Conservation (phyloP, 2,797 vertebrate genomes). For the Gastrophryne carolinensis region DNA sequence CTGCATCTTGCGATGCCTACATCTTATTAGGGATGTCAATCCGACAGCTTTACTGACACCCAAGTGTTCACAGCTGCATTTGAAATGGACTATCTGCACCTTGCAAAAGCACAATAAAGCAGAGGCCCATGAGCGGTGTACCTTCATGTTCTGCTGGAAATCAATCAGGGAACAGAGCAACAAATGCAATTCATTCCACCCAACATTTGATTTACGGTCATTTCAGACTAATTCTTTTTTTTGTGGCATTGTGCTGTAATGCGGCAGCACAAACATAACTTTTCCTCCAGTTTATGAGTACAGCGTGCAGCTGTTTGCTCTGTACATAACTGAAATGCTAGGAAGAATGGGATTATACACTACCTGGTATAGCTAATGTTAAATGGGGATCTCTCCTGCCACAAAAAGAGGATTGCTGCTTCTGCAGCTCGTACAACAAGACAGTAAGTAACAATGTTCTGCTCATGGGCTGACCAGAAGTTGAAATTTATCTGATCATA, state of each 20-base stretch:
- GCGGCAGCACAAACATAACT: background rate
- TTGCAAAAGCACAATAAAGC: too few species aligned
- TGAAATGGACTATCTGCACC: too few species aligned
- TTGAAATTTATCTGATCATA: too few species aligned
- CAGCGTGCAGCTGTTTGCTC: slow-evolving; percentile 17
- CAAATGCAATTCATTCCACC: background rate
- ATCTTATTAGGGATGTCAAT: too few species aligned
- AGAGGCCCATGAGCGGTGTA: too few species aligned
- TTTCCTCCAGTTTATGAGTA: slow-evolving; percentile 6
- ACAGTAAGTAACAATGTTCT: too few species aligned
- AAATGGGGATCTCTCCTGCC: background rate
- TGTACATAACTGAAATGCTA: slow-evolving; percentile 31
- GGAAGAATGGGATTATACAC: background rate
- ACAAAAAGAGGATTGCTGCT: background rate
- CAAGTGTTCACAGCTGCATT: too few species aligned
- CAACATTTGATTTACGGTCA: background rate
- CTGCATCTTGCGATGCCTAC: too few species aligned
- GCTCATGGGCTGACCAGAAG: too few species aligned
- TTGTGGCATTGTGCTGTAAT: slow-evolving; percentile 13
- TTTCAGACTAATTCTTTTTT: background rate
- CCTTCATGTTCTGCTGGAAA: background rate
- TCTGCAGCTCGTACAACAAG: too few species aligned
- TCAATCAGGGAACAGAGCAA: slow-evolving; percentile 13
- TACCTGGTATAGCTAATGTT: background rate
- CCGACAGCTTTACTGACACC: too few species aligned